A percentile compares a stretch with the other conserved stretches of the same genome.
These are phyloP conservation scores for Microctonus aethiopoides DNA, from an alignment of 2,888 invertebrate species.

Conservation along the genomic window DNA sequence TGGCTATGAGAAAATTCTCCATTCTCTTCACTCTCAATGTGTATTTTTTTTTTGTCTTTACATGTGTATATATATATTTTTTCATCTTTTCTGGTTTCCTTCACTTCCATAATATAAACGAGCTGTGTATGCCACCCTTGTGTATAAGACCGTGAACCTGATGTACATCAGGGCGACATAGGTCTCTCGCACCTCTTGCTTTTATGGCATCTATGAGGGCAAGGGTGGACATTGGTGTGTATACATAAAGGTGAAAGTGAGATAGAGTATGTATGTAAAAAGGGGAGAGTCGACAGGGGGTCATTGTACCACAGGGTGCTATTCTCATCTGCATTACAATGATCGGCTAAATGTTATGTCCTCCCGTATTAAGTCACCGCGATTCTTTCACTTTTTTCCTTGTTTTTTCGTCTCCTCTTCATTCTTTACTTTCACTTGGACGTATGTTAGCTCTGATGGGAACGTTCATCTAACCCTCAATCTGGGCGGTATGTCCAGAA, in stretches of 20 bases:
- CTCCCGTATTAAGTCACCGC: slow-evolving; percentile 62
- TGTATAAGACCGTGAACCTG: slow-evolving; percentile 30
- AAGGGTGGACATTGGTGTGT: slow-evolving; percentile 29
- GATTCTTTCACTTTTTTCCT: slow-evolving; percentile 29
- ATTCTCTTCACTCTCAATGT: slow-evolving; percentile 22
- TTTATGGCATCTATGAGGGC: slow-evolving; percentile 4
- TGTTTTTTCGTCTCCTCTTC: slow-evolving; percentile 23
- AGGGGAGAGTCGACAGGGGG: slow-evolving; percentile 54
- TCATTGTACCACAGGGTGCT: slow-evolving; percentile 61
- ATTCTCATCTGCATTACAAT: slow-evolving; percentile 63
- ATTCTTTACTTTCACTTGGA: slow-evolving; percentile 39
- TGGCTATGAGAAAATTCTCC: slow-evolving; percentile 61
- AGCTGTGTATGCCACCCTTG: slow-evolving; percentile 37
- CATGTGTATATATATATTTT: too few species aligned
- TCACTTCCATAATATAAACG: slow-evolving; percentile 34
- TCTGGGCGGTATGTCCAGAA: slow-evolving; percentile 27
- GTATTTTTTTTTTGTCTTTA: slow-evolving; percentile 6
- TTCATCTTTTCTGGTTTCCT: slow-evolving; percentile 2
- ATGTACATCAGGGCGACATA: slow-evolving; percentile 25
- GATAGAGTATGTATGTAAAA: slow-evolving; percentile 31
- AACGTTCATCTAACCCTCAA: slow-evolving; percentile 61
- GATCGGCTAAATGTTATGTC: slow-evolving; percentile 62
- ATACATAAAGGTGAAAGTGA: slow-evolving; percentile 18
- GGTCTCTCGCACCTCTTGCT: slow-evolving; percentile 24
- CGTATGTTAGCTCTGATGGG: slow-evolving; percentile 61